A percentile compares a stretch with the other conserved stretches of the same genome.
Conservation (phyloP, 2,113 vertebrate genomes). For the Anseranas semipalmata region DNA sequence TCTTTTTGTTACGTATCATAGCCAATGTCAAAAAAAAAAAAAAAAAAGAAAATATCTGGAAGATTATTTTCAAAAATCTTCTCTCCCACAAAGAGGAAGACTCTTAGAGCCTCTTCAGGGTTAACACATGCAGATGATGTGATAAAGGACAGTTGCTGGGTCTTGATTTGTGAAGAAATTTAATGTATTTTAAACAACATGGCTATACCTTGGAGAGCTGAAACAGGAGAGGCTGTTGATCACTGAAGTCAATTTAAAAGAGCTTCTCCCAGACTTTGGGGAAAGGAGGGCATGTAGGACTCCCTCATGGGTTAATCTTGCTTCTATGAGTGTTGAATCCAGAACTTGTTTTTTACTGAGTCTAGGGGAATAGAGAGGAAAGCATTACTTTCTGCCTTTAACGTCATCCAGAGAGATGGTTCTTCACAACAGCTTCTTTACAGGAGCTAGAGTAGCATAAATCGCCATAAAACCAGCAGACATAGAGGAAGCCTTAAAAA, state of each 20-base stretch:
- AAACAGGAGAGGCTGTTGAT: not conserved
- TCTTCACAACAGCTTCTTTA: no score
- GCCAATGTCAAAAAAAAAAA: not conserved
- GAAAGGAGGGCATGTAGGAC: not conserved
- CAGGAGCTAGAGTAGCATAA: not conserved
- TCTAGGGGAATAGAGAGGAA: not conserved
- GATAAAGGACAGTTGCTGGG: not conserved
- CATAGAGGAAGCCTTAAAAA: not conserved
- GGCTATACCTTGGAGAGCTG: not conserved
- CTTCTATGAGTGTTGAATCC: not conserved
- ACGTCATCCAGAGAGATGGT: not conserved
- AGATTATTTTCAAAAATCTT: not conserved
- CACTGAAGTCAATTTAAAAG: not conserved
- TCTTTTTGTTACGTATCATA: not conserved
- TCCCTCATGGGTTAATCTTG: rapidly evolving
- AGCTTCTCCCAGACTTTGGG: not conserved
- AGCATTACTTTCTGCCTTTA: not conserved
- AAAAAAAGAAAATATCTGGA: not conserved
- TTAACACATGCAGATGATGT: not conserved
- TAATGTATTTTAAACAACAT: not conserved
- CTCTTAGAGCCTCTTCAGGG: not conserved
- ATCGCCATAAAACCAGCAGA: not conserved
- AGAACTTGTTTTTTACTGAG: not conserved
- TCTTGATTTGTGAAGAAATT: not conserved
- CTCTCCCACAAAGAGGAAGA: not conserved